phyloP scores from a whole-genome alignment of 2,113 vertebrate genomes.

The Isurus oxyrinchus region DNA sequence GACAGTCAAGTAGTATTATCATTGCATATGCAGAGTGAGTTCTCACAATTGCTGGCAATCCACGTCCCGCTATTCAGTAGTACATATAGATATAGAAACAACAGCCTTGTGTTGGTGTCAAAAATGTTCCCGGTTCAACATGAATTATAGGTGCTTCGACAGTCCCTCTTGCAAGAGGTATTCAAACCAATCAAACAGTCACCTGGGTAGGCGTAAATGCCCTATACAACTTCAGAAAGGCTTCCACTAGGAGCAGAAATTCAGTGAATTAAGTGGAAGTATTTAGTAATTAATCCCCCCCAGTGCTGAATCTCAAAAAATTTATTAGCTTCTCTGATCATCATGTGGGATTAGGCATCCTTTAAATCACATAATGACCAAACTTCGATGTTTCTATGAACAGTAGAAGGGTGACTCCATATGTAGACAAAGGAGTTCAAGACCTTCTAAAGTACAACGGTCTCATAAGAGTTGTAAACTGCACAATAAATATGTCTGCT shows the following conservation, averaged over 20 bases:
- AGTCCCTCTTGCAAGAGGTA: neutral
- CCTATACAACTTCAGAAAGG: neutral
- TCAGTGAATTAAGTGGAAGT: neutral
- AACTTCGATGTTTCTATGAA: neutral
- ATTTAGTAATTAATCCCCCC: neutral
- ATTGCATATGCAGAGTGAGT: neutral
- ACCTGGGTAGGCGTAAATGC: neutral
- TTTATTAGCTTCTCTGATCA: neutral
- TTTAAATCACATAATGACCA: neutral
- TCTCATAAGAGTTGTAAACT: neutral
- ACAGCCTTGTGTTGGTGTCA: neutral
- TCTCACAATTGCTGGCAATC: neutral
- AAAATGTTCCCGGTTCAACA: neutral
- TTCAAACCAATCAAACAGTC: neutral
- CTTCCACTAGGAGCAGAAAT: neutral
- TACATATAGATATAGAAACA: neutral
- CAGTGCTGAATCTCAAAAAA: neutral
- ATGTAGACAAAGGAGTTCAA: neutral
- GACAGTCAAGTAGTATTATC: neutral
- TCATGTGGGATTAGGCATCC: neutral
- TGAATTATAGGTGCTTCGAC: neutral
- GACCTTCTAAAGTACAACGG: neutral
- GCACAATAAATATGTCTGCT: neutral
- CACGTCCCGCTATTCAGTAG: neutral
- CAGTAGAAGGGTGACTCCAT: neutral